Conservation (phyloP, 2,797 vertebrate genomes). For the Sebastes alutus region DNA sequence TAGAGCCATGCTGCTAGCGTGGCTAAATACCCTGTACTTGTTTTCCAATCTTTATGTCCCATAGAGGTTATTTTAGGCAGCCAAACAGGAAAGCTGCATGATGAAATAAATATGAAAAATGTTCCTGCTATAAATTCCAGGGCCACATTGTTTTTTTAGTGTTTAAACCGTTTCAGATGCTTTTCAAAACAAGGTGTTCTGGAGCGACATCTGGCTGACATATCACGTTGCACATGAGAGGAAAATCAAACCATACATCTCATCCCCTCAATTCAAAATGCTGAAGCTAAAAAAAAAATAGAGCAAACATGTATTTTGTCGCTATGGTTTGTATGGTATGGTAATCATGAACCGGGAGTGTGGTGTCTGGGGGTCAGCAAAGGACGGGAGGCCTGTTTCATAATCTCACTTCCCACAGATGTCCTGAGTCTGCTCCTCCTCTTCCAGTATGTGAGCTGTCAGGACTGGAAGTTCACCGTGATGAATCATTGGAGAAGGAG, state of each 20-base stretch:
- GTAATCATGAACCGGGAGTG: conserved; percentile 2
- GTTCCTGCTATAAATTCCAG: background rate
- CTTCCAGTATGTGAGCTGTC: conserved; percentile 56
- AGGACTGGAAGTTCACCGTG: conserved; percentile 42
- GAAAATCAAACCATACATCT: conserved; percentile 1
- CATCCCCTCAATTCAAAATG: background rate
- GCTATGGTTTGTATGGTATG: background rate
- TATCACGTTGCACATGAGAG: background rate
- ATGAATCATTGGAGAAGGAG: conserved; percentile 25
- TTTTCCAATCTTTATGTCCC: background rate
- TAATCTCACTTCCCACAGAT: conserved; percentile 74
- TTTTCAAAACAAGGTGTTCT: conserved; percentile 35
- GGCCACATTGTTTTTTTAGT: background rate
- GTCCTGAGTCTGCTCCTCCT: conserved; percentile 53
- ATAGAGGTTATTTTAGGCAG: background rate
- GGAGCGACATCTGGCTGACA: conserved; percentile 30
- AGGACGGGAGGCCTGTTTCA: conserved; percentile 57
- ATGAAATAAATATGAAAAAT: conserved; percentile 20
- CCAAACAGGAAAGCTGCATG: background rate
- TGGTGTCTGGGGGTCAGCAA: conserved; percentile 39
- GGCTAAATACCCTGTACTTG: background rate
- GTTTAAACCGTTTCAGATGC: conserved; percentile 39
- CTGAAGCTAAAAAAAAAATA: background rate
- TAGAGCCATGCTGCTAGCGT: too few species aligned
- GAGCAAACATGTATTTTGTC: conserved; percentile 2